phyloP scores from a whole-genome alignment of 1,140 invertebrate genomes.

The Belonocnema kinseyi region DNA sequence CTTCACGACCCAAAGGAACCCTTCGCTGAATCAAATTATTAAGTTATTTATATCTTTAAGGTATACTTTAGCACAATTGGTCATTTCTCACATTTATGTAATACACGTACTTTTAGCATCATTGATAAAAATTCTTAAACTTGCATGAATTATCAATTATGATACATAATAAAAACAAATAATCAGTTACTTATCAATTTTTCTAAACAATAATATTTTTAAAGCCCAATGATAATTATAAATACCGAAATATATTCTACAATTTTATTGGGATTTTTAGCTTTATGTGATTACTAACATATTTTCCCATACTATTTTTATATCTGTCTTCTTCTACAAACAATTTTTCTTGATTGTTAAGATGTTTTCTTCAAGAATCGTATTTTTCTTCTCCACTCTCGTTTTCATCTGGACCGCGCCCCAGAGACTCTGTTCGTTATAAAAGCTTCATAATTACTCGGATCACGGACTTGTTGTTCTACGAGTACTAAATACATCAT shows the following conservation, averaged over 20 bases:
- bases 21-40: background rate
- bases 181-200: no score
- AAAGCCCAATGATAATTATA: no score
- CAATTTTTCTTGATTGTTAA: background rate
- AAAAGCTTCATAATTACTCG: slow-evolving; percentile 21
- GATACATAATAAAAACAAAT: no score
- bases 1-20: background rate
- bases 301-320: background rate
- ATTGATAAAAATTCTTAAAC: no score
- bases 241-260: no score
- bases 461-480: background rate
- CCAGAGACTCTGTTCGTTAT: slow-evolving; percentile 8
- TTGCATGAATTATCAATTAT: no score
- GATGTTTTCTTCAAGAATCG: background rate
- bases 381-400: background rate
- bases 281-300: no score
- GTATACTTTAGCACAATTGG: no score
- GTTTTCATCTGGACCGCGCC: background rate
- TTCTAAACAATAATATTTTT: no score
- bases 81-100: no score
- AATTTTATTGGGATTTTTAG: no score
- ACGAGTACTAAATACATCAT: slow-evolving; percentile 8
- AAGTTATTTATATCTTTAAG: background rate
- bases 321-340: background rate
- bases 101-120: no score